These are phyloP conservation scores for Arizona elegans DNA, from an alignment of 2,113 vertebrate species.

Conservation along the genomic window DNA sequence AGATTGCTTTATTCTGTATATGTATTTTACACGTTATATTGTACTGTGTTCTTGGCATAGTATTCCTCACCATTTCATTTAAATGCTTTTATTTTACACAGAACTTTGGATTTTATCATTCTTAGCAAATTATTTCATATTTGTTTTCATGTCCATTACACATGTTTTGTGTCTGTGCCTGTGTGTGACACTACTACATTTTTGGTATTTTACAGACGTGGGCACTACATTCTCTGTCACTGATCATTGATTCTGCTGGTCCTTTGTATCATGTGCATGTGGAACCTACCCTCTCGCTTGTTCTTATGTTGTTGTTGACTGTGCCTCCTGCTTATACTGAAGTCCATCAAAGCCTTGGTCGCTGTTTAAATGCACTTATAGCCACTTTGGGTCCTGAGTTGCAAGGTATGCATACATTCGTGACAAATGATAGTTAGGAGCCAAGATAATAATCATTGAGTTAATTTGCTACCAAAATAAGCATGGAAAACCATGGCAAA, in stretches of 20 bases:
- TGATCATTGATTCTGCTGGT: constrained; percentile 83
- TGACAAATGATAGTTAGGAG: neutral
- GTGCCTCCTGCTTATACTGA: constrained; percentile 82
- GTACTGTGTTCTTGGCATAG: neutral
- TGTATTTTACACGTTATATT: neutral
- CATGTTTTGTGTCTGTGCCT: neutral
- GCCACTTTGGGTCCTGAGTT: constrained; percentile 78
- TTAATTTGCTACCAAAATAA: neutral
- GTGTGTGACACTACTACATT: neutral
- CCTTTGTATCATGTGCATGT: constrained; percentile 79
- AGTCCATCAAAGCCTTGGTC: constrained; percentile 84
- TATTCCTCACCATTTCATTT: neutral
- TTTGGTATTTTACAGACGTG: constrained; percentile 73
- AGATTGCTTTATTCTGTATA: neutral
- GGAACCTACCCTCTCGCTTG: constrained; percentile 80
- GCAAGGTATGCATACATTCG: constrained; percentile 68
- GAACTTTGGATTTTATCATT: constrained; percentile 6
- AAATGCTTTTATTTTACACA: neutral
- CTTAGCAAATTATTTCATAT: neutral
- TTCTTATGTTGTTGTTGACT: constrained; percentile 80
- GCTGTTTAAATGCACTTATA: constrained; percentile 79
- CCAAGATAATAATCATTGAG: neutral
- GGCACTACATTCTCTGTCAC: constrained; percentile 86
- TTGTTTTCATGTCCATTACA: neutral
- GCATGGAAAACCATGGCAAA: neutral